Evolutionary conservation across 2,113 vertebrate genomes (phyloP).

Genomic region (Mirza zaza): DNA sequence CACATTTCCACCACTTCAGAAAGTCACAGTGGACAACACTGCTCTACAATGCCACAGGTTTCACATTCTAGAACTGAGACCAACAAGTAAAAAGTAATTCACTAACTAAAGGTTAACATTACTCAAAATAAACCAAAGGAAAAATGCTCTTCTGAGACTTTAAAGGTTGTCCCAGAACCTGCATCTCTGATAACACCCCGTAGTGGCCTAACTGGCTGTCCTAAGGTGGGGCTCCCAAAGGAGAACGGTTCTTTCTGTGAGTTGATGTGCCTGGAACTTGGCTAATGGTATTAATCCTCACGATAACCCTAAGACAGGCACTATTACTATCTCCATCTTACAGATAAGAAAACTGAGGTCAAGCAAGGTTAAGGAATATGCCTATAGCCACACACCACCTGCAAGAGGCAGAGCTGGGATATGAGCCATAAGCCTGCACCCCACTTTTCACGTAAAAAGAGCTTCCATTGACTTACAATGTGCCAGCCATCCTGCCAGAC

Average conservation of each 20-base stretch:
- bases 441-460: not conserved
- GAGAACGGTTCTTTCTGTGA: not conserved
- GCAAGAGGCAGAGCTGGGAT: not conserved
- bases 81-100: not conserved
- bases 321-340: not conserved
- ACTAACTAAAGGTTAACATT: not conserved
- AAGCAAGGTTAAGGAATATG: not conserved
- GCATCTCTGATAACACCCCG: not conserved
- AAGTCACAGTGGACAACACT: not conserved
- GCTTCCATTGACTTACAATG: not conserved
- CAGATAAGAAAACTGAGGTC: not conserved
- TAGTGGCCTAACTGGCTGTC: not conserved
- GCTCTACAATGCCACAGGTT: not conserved
- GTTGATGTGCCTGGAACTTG: too few species aligned
- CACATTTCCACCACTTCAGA: not conserved
- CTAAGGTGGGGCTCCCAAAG: not conserved
- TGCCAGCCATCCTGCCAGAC: not conserved
- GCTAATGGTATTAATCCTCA: not conserved
- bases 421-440: rapidly evolving
- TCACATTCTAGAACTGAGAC: not conserved
- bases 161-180: not conserved
- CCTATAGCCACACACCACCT: not conserved
- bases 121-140: not conserved
- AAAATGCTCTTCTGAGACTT: not conserved
- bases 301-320: not conserved